These are phyloP conservation scores for Esox masquinongy DNA, from an alignment of 2,797 vertebrate species.

Conservation along the genomic window DNA sequence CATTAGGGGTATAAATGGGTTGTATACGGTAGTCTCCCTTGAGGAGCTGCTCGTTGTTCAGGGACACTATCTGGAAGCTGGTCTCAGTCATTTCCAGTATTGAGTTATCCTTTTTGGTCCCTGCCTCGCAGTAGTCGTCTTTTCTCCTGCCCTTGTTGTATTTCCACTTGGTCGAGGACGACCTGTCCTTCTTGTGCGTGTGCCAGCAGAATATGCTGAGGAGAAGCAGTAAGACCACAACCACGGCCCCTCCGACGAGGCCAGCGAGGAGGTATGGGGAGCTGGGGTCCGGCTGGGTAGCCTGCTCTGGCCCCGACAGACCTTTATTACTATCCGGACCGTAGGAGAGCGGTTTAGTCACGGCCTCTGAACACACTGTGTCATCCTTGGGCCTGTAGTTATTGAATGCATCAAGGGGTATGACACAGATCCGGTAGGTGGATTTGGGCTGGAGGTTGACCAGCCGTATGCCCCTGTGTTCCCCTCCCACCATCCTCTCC, in stretches of 20 bases:
- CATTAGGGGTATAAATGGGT: conserved; percentile 94
- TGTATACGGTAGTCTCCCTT: conserved; percentile 96
- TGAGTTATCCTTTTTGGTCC: conserved; percentile 96
- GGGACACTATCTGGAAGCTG: conserved; percentile 94
- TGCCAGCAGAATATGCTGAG: conserved; percentile 87
- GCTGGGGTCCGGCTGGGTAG: conserved; percentile 82
- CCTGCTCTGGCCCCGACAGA: conserved; percentile 83
- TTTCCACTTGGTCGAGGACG: conserved; percentile 90
- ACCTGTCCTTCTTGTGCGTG: conserved; percentile 89
- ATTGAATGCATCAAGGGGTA: conserved; percentile 89
- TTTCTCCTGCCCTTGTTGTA: conserved; percentile 91
- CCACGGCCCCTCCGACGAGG: conserved; percentile 88
- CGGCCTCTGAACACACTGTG: conserved; percentile 87
- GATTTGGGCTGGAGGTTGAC: conserved; percentile 86
- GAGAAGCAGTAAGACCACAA: conserved; percentile 85
- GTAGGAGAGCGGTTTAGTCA: conserved; percentile 74
- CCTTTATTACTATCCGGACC: conserved; percentile 83
- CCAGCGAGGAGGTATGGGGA: conserved; percentile 86
- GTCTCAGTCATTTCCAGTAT: conserved; percentile 98
- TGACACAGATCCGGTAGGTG: conserved; percentile 89
- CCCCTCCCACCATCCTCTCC: conserved; percentile 86
- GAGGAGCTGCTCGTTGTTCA: conserved; percentile 97
- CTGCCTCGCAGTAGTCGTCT: conserved; percentile 94
- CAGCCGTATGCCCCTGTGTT: conserved; percentile 82
- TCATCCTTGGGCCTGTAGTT: conserved; percentile 84